phyloP scores from a whole-genome alignment of 2,888 invertebrate species.

The Metacarcinus magister region DNA sequence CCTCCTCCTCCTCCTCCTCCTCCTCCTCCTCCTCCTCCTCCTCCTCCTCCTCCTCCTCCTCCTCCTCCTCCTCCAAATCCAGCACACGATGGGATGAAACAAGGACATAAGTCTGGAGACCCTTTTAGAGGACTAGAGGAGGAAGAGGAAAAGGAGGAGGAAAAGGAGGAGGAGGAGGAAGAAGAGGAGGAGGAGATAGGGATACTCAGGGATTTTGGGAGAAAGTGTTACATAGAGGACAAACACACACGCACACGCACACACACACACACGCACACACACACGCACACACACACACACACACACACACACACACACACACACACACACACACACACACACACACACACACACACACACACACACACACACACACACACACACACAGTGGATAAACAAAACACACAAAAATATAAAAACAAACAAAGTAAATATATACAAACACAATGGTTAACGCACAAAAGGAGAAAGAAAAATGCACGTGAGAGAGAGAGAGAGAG shows the following conservation, averaged over 20 bases:
- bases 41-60: neutral
- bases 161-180: slow-evolving; percentile 12
- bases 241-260: slow-evolving; percentile 12
- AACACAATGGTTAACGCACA: neutral
- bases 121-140: slow-evolving; percentile 5
- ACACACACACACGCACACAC: slow-evolving; percentile 45
- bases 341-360: neutral
- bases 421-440: neutral
- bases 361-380: no score
- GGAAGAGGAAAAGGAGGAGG: neutral
- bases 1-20: no score
- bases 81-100: slow-evolving; percentile 36
- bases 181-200: neutral
- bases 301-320: neutral
- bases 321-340: no score
- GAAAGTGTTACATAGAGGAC: neutral
- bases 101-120: neutral
- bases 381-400: no score
- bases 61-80: neutral
- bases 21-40: neutral
- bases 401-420: neutral
- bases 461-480: neutral
- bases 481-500: neutral
- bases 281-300: slow-evolving; percentile 39
- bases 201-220: slow-evolving; percentile 1